phyloP scores from a whole-genome alignment of 2,888 invertebrate species.

The Pammene fasciana region DNA sequence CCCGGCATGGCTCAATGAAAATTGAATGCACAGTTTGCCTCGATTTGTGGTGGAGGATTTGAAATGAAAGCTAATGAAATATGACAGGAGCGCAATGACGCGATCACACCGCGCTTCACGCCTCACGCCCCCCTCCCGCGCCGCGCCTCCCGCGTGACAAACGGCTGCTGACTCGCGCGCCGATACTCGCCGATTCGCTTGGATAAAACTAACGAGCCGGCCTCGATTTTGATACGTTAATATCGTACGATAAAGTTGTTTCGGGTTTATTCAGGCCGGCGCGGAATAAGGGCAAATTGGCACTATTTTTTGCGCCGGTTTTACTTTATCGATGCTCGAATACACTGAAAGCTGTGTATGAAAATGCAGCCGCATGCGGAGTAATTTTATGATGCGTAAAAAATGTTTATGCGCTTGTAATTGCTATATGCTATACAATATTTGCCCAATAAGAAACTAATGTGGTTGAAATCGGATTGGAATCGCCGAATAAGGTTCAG shows the following conservation, averaged over 20 bases:
- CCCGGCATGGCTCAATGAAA: conserved; percentile 35
- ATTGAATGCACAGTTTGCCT: conserved; percentile 37
- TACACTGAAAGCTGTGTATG: conserved; percentile 27
- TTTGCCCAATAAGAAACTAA: neutral
- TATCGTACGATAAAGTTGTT: conserved; percentile 35
- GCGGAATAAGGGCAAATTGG: conserved; percentile 29
- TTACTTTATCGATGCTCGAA: conserved; percentile 27
- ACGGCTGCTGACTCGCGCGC: conserved; percentile 30
- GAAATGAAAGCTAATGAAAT: conserved; percentile 43
- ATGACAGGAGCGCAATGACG: conserved; percentile 38
- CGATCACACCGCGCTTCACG: conserved; percentile 30
- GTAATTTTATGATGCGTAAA: conserved; percentile 25
- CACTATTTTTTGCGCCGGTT: conserved; percentile 28
- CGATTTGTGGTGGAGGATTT: conserved; percentile 41
- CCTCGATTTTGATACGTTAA: conserved; percentile 36
- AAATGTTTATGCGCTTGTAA: conserved; percentile 14
- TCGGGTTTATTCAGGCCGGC: conserved; percentile 31
- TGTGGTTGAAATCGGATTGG: too few species aligned
- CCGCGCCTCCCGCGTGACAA: conserved; percentile 17
- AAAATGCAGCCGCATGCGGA: conserved; percentile 13
- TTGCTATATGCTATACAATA: neutral
- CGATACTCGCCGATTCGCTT: conserved; percentile 28
- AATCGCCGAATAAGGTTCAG: too few species aligned
- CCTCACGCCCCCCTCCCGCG: conserved; percentile 12
- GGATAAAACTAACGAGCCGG: conserved; percentile 31